Evolutionary conservation across 2,113 vertebrate species (phyloP), one percentile per base, ranked within the genome.

Genomic region (Nothocercus nigrocapillus): DNA sequence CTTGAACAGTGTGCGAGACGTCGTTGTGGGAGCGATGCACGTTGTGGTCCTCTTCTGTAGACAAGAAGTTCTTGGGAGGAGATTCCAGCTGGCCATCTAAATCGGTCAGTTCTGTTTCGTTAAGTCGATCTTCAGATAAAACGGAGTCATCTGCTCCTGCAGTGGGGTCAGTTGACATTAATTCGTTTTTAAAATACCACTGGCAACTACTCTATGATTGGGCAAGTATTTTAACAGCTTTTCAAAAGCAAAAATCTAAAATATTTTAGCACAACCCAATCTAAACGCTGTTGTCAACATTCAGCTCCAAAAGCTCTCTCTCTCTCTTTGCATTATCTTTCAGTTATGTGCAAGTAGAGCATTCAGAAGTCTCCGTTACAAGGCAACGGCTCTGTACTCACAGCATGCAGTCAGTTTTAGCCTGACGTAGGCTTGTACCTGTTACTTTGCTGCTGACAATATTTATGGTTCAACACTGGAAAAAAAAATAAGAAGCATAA

Each of bases 51-150:
- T 98, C 98, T 82, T 98, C 98, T 16, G 82, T 66, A 8, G 98
- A 93, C 58, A 98, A 92, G 7, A 97, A 98, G 27, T 93, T 98
- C 88, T 98, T 98, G 72, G 97, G 97, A 92, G 99, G 98, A 8
- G 98, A 98, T 93, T 99, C 98, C 64, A 97, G 96, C 6, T 98
- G 98, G 7, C 97, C 97, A 69, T 98, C 98, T 68, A 99, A 85
- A 88, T 99, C 98, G 1, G 98, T 98, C 59, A 99, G 97, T 87
- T 99, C 99, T 2, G 98, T 99, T 96, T 99, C 98, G 47, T 99
- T 99, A 92, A 99, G 98, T 87, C 98, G 94, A 90, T 99, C 98
- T 82, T 98, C 98, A 75, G 98, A 98, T 54, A 98, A 25, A n/a
- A 96, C 97, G 0, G 97, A 98, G 88, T 97, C 97, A 0, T 99